Evolutionary conservation across 2,888 invertebrate genomes (phyloP).

Genomic region (Cantharis nigra): DNA sequence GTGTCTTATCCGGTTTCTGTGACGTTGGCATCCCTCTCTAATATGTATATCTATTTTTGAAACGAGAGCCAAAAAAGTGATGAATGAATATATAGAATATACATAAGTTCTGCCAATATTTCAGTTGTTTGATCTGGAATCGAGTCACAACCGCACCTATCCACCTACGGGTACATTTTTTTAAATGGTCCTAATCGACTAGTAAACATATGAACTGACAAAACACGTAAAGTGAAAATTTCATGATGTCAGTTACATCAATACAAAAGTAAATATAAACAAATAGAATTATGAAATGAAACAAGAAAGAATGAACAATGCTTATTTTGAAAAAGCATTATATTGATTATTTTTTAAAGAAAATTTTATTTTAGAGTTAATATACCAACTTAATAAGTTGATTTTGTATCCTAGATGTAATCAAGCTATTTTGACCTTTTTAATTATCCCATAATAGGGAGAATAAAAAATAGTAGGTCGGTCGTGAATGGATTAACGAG

Average conservation of each 20-base stretch:
- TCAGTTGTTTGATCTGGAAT: background rate
- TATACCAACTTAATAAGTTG: no score
- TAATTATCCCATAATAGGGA: no score
- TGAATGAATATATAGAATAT: background rate
- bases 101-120: background rate
- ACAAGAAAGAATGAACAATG: background rate
- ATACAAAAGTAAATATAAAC: background rate
- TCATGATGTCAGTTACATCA: background rate
- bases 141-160: background rate
- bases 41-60: no score
- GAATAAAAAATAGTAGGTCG: no score
- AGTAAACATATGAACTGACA: background rate
- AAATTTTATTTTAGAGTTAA: no score
- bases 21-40: no score
- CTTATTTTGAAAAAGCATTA: background rate
- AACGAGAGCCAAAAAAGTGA: no score
- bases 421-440: no score
- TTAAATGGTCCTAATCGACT: background rate
- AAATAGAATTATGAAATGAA: background rate
- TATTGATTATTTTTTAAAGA: background rate
- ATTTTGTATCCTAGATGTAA: no score
- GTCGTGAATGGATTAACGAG: no score
- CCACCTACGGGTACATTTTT: background rate
- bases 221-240: background rate
- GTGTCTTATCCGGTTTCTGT: no score